Percentiles rank a stretch among this genome's conserved stretches.
phyloP scores from a whole-genome alignment of 2,888 invertebrate genomes.

The Lumbricus terrestris region DNA sequence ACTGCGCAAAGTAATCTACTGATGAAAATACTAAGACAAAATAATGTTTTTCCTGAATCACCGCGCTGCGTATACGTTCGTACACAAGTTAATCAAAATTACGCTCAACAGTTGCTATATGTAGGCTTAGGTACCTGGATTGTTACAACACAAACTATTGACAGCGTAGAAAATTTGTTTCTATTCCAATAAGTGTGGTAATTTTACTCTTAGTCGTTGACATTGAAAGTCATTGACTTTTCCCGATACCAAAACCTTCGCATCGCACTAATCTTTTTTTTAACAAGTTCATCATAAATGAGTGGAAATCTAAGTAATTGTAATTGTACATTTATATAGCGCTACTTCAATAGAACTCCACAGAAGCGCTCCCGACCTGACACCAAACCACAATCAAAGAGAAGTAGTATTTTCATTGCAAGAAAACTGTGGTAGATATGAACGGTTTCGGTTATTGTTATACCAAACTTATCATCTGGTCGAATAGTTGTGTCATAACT shows the following conservation, averaged over 20 bases:
- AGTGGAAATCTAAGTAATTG: background rate
- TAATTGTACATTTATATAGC: no score
- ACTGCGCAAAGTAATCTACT: background rate
- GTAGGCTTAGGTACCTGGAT: background rate
- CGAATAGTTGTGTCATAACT: background rate
- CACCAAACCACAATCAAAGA: no score
- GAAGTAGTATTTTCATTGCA: no score
- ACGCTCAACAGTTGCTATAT: background rate
- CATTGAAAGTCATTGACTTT: background rate
- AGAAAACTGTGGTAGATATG: background rate
- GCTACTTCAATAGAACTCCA: no score
- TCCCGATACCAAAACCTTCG: background rate
- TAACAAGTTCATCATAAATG: background rate
- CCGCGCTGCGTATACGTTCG: background rate
- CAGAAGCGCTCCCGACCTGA: no score
- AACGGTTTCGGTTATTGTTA: background rate
- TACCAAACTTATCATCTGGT: background rate
- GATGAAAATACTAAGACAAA: background rate
- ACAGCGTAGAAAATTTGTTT: background rate
- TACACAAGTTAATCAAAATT: background rate
- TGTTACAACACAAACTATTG: background rate
- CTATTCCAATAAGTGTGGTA: background rate
- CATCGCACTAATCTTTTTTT: background rate
- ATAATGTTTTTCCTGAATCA: background rate
- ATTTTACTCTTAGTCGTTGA: background rate